Conservation (phyloP, 2,797 vertebrate genomes). For the Microctenopoma lineatum region DNA sequence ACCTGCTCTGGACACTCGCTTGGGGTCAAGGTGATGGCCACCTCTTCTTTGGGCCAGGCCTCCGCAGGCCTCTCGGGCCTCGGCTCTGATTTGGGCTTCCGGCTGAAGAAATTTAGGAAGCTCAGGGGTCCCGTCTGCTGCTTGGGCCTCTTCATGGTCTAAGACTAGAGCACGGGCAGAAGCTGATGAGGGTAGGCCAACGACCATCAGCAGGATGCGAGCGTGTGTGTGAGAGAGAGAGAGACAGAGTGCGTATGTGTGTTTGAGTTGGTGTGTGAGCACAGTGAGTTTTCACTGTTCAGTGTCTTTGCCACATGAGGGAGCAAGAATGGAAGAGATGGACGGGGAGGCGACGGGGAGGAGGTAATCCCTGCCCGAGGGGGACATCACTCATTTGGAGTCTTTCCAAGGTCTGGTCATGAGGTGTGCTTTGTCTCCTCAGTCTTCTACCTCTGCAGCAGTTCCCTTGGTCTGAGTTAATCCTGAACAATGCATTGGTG, state of each 20-base stretch:
- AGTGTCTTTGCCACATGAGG: constrained; percentile 51
- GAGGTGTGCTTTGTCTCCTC: constrained; percentile 53
- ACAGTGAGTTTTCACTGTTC: constrained; percentile 65
- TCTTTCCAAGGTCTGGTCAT: constrained; percentile 51
- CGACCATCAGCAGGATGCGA: constrained; percentile 75
- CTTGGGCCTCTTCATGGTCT: constrained; percentile 86
- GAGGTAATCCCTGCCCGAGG: constrained; percentile 74
- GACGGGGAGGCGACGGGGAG: constrained; percentile 58
- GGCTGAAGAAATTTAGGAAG: constrained; percentile 86
- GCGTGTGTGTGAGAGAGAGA: constrained; percentile 17
- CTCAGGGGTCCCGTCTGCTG: constrained; percentile 80
- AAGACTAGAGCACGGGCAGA: constrained; percentile 56
- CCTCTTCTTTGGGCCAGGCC: constrained; percentile 72
- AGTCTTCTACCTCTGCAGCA: constrained; percentile 29
- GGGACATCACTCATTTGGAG: constrained; percentile 71
- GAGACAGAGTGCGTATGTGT: constrained; percentile 1
- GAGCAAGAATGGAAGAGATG: constrained; percentile 60
- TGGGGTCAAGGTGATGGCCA: constrained; percentile 73
- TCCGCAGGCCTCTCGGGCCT: constrained; percentile 69
- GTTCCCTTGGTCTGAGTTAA: constrained; percentile 46
- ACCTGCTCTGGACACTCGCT: constrained; percentile 79
- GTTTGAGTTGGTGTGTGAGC: constrained; percentile 22
- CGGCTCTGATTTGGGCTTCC: constrained; percentile 83
- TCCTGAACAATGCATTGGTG: constrained; percentile 16
- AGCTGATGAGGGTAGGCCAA: constrained; percentile 69